phyloP scores from a whole-genome alignment of 2,888 invertebrate genomes.

The Sphecodes monilicornis region DNA sequence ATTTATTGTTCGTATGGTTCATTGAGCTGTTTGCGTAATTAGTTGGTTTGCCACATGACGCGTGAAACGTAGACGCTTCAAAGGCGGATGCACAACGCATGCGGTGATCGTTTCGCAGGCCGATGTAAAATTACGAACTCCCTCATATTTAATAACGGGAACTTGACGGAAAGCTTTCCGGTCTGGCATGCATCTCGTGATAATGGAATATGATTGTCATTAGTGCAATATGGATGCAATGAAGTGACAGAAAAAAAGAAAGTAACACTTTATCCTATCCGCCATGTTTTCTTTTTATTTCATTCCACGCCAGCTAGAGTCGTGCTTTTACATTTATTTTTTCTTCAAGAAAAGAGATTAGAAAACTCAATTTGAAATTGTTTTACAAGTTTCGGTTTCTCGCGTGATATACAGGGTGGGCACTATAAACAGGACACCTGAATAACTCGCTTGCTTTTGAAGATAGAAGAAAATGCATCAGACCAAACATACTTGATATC shows the following conservation, averaged over 20 bases:
- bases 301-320: background rate
- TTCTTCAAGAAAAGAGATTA: background rate
- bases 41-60: constrained; percentile 44
- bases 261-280: background rate
- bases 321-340: background rate
- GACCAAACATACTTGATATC: too few relatives aligned
- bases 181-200: background rate
- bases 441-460: too few relatives aligned
- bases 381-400: background rate
- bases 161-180: background rate
- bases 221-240: constrained; percentile 6
- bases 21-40: constrained; percentile 58
- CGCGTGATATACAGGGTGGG: too few relatives aligned
- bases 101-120: background rate
- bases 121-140: constrained; percentile 31
- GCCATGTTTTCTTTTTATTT: background rate
- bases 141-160: background rate
- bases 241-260: background rate
- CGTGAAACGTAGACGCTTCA: constrained; percentile 49
- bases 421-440: too few relatives aligned
- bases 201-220: constrained; percentile 2
- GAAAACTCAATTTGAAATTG: background rate
- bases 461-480: too few relatives aligned
- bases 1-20: constrained; percentile 56
- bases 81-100: constrained; percentile 31